A percentile compares a stretch with the other conserved stretches of the same genome.
These are phyloP conservation scores for Glareola pratincola DNA, from an alignment of 2,113 vertebrate species.

Conservation along the genomic window DNA sequence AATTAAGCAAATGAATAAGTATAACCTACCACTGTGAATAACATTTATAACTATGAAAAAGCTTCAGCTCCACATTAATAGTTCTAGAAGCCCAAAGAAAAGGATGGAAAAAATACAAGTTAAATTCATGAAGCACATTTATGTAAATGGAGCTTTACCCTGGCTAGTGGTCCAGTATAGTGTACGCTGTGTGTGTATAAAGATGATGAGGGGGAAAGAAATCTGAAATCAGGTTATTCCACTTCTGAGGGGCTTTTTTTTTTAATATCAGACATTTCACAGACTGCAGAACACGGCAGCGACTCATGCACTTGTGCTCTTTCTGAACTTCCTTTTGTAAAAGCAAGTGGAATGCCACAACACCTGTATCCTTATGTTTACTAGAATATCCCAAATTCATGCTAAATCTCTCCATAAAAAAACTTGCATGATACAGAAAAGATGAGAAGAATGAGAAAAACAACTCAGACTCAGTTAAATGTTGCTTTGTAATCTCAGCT, in stretches of 20 bases:
- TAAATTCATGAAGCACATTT: background rate
- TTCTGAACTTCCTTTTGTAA: background rate
- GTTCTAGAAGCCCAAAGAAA: background rate
- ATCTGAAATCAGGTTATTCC: background rate
- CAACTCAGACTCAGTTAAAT: background rate
- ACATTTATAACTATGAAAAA: constrained; percentile 51
- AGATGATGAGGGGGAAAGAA: background rate
- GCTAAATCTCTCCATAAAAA: background rate
- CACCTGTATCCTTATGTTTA: background rate
- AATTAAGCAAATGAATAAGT: constrained; percentile 65
- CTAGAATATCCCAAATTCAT: background rate
- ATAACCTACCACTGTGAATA: constrained; percentile 7
- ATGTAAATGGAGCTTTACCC: background rate
- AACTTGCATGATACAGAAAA: background rate
- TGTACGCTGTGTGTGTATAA: background rate
- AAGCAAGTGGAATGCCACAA: background rate
- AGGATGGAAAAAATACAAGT: background rate
- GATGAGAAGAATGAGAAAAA: background rate
- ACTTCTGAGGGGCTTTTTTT: background rate
- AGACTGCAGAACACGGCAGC: background rate
- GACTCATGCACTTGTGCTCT: background rate
- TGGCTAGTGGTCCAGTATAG: background rate
- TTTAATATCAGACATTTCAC: background rate
- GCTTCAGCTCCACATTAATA: background rate
- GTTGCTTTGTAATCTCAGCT: background rate